These are phyloP conservation scores for Agriopis marginaria DNA, from an alignment of 2,888 invertebrate species.

Conservation along the genomic window DNA sequence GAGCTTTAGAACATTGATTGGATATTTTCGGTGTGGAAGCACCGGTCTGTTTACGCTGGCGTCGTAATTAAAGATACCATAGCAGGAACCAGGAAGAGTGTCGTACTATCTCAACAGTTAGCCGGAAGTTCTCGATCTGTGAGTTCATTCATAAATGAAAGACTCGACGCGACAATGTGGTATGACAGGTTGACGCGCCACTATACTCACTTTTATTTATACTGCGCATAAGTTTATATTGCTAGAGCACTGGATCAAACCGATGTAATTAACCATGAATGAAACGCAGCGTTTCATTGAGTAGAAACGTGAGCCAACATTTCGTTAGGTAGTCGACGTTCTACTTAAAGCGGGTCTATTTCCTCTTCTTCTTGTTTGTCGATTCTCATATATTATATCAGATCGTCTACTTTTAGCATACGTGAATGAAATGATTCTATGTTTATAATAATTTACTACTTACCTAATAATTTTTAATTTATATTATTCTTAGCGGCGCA, in stretches of 20 bases:
- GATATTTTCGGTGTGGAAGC: conserved; percentile 40
- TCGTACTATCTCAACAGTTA: conserved; percentile 86
- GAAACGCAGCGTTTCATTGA: conserved; percentile 82
- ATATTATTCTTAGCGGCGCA: too few relatives aligned
- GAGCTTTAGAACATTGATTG: conserved; percentile 56
- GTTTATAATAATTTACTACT: neutral
- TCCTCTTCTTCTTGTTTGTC: conserved; percentile 34
- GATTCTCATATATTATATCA: conserved; percentile 21
- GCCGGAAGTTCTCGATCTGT: conserved; percentile 86
- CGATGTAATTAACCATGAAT: conserved; percentile 81
- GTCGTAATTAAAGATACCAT: conserved; percentile 83
- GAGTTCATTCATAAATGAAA: conserved; percentile 85
- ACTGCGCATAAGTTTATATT: conserved; percentile 62
- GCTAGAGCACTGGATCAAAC: conserved; percentile 51
- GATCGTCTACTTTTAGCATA: conserved; percentile 15
- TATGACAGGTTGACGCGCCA: conserved; percentile 70
- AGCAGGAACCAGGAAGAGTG: conserved; percentile 86
- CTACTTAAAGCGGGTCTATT: conserved; percentile 34
- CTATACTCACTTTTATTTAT: conserved; percentile 68
- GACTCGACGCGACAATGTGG: conserved; percentile 76
- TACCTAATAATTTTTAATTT: too few relatives aligned
- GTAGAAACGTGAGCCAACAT: conserved; percentile 80
- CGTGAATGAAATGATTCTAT: conserved; percentile 14
- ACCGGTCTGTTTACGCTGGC: conserved; percentile 75
- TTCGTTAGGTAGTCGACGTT: conserved; percentile 62